phyloP scores from a whole-genome alignment of 2,888 invertebrate species.

The Criorhina ranunculi region DNA sequence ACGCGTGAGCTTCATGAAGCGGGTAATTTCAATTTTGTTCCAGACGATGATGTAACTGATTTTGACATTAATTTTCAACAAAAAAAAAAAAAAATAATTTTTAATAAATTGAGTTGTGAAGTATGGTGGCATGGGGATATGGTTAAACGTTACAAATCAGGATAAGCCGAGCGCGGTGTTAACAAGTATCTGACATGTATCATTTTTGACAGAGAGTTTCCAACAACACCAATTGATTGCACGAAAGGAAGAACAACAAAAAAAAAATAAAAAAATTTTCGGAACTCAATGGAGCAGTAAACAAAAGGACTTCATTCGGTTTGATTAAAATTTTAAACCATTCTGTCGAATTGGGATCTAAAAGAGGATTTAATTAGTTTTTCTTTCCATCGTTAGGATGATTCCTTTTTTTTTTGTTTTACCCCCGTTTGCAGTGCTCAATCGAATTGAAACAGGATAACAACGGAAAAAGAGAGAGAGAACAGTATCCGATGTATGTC shows the following conservation, averaged over 20 bases:
- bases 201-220: conserved; percentile 36
- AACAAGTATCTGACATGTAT: conserved; percentile 33
- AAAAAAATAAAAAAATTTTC: conserved; percentile 10
- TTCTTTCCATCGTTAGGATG: conserved; percentile 78
- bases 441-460: conserved; percentile 28
- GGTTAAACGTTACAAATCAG: not conserved
- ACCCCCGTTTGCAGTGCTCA: not conserved
- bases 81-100: too few relatives aligned
- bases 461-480: not conserved
- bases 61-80: conserved; percentile 46
- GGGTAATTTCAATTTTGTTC: conserved; percentile 55
- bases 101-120: conserved; percentile 18
- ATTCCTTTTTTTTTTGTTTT: conserved; percentile 7
- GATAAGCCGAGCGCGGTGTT: conserved; percentile 4
- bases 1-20: conserved; percentile 45
- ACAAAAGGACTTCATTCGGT: conserved; percentile 59
- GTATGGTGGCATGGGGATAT: not conserved
- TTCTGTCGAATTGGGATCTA: conserved; percentile 62
- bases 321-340: conserved; percentile 74
- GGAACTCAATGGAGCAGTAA: conserved; percentile 56
- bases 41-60: conserved; percentile 51
- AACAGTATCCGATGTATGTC: conserved; percentile 50
- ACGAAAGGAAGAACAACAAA: not conserved
- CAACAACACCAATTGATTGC: too few relatives aligned
- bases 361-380: conserved; percentile 83